phyloP scores from a whole-genome alignment of 2,888 invertebrate genomes.

The Caenorhabditis sp. region DNA sequence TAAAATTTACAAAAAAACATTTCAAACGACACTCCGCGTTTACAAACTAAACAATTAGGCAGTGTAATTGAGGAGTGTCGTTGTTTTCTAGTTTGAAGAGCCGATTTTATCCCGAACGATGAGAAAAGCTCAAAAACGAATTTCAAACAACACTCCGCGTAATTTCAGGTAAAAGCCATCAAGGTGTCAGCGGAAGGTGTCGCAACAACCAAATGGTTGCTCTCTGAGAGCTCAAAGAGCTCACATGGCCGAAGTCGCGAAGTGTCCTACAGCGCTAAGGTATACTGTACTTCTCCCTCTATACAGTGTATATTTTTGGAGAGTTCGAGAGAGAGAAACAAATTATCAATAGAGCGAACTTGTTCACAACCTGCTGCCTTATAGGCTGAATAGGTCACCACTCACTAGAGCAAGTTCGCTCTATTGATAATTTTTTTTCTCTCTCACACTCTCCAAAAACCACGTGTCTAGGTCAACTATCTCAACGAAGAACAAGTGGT shows the following conservation, averaged over 20 bases:
- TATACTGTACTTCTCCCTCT: too few species aligned
- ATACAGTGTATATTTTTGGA: too few species aligned
- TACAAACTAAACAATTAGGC: too few species aligned
- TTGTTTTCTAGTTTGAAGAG: not conserved
- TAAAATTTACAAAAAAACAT: slow-evolving; percentile 46
- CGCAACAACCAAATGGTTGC: slow-evolving; percentile 36
- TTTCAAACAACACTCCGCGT: not conserved
- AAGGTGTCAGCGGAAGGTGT: slow-evolving; percentile 28
- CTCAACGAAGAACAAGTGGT: slow-evolving; percentile 26
- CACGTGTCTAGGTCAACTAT: slow-evolving; percentile 5
- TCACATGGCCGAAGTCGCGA: slow-evolving; percentile 40
- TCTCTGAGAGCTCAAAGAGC: slow-evolving; percentile 22
- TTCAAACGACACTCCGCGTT: not conserved
- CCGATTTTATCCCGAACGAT: too few species aligned
- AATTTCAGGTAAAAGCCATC: slow-evolving; percentile 33
- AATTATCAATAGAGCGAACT: too few species aligned
- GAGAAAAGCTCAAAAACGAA: too few species aligned
- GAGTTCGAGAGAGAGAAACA: too few species aligned
- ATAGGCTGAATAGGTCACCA: too few species aligned
- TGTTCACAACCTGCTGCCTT: too few species aligned
- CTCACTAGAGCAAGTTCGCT: too few species aligned
- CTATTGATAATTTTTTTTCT: not conserved
- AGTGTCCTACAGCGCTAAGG: slow-evolving; percentile 37
- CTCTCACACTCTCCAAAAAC: too few species aligned
- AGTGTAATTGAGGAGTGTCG: too few species aligned